Evolutionary conservation across 2,113 vertebrate genomes (phyloP).

Genomic region (Heterochromis multidens): DNA sequence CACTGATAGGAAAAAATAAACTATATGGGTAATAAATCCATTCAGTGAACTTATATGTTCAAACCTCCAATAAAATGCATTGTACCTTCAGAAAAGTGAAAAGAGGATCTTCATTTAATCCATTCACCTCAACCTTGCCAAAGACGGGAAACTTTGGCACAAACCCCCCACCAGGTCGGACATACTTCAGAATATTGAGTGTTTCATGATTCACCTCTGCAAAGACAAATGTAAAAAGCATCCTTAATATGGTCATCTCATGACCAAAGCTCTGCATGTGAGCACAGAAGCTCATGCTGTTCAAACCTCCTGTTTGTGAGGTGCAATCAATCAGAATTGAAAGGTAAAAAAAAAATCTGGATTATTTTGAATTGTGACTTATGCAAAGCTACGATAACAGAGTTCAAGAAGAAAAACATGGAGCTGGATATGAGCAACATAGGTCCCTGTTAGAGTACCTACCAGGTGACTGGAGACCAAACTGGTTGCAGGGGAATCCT

Average conservation of each 20-base stretch:
- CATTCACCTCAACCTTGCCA: slow-evolving; percentile 78
- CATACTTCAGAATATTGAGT: slow-evolving; percentile 72
- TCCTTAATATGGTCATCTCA: background rate
- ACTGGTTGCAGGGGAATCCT: slow-evolving; percentile 79
- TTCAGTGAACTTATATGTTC: background rate
- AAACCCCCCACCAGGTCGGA: slow-evolving; percentile 76
- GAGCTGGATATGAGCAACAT: background rate
- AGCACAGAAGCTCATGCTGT: background rate
- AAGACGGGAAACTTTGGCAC: slow-evolving; percentile 79
- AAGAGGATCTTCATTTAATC: slow-evolving; percentile 74
- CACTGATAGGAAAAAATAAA: background rate
- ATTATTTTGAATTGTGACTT: background rate
- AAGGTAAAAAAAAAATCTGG: background rate
- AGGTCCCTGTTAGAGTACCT: background rate
- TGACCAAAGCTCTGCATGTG: background rate
- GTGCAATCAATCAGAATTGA: background rate
- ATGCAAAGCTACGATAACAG: background rate
- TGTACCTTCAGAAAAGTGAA: slow-evolving; percentile 77
- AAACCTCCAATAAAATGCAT: background rate
- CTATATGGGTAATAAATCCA: background rate
- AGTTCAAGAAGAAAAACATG: background rate
- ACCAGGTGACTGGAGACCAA: slow-evolving; percentile 81
- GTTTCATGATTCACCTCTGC: slow-evolving; percentile 77
- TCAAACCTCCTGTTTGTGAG: background rate
- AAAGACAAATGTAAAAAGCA: background rate